Percentiles rank a stretch among this genome's conserved stretches.
Conservation (phyloP, 2,113 vertebrate genomes). For the Arvicanthis niloticus region DNA sequence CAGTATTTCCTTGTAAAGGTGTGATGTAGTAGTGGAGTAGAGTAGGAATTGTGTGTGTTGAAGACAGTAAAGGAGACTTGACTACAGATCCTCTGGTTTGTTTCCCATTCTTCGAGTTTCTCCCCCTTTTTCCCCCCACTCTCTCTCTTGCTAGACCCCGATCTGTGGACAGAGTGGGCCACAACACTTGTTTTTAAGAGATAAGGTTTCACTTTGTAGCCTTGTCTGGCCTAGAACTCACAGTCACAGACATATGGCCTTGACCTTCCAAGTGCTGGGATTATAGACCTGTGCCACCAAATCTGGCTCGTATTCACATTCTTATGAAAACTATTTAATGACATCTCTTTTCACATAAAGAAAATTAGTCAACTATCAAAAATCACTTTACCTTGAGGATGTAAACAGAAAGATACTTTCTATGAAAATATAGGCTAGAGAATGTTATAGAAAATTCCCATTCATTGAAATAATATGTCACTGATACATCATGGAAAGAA, state of each 20-base stretch:
- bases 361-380: constrained; percentile 39
- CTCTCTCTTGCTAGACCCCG: too few relatives aligned
- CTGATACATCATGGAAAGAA: constrained; percentile 21
- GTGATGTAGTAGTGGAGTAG: too few relatives aligned
- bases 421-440: constrained; percentile 39
- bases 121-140: too few relatives aligned
- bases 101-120: too few relatives aligned
- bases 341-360: constrained; percentile 45
- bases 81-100: too few relatives aligned
- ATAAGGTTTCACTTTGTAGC: not conserved
- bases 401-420: constrained; percentile 26
- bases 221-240: not conserved
- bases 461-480: constrained; percentile 47
- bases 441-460: constrained; percentile 15
- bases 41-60: too few relatives aligned
- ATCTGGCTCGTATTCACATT: not conserved
- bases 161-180: too few relatives aligned
- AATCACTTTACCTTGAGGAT: constrained; percentile 59
- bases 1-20: too few relatives aligned
- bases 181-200: not conserved
- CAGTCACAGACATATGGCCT: not conserved
- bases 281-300: not conserved
- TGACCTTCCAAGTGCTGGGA: not conserved
- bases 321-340: constrained; percentile 56
- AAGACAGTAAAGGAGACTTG: too few relatives aligned